These are phyloP conservation scores for Myiothlypis coronata DNA, from an alignment of 2,797 vertebrate genomes.

Conservation along the genomic window DNA sequence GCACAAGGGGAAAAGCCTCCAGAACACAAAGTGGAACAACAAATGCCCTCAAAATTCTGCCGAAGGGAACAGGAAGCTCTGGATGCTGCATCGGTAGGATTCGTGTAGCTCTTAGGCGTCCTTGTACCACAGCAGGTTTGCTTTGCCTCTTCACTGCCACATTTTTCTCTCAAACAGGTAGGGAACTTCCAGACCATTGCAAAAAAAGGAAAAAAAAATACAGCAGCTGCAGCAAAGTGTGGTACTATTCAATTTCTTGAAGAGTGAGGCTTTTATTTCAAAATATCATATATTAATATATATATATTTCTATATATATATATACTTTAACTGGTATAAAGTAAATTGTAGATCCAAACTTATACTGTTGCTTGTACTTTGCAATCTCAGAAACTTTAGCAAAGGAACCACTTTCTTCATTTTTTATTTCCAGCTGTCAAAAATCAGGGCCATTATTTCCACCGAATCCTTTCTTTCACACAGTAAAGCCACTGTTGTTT, in stretches of 20 bases:
- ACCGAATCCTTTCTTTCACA: conserved; percentile 48
- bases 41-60: conserved; percentile 62
- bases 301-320: conserved; percentile 75
- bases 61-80: conserved; percentile 64
- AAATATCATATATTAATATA: conserved; percentile 78
- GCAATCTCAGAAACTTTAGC: conserved; percentile 48
- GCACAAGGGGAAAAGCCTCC: conserved; percentile 71
- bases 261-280: conserved; percentile 76
- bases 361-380: conserved; percentile 56
- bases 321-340: conserved; percentile 78
- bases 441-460: conserved; percentile 41
- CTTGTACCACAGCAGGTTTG: conserved; percentile 50
- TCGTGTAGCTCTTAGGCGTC: conserved; percentile 50
- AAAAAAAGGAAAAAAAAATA: conserved; percentile 47
- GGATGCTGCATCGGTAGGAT: conserved; percentile 29
- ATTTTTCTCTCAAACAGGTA: conserved; percentile 47
- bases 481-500: conserved; percentile 69
- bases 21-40: conserved; percentile 70
- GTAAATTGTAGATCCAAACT: conserved; percentile 75
- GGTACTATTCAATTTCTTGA: conserved; percentile 71
- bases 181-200: conserved; percentile 57
- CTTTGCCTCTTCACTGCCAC: conserved; percentile 45
- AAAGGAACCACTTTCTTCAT: conserved; percentile 57
- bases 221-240: conserved; percentile 69
- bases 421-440: conserved; percentile 55